These are phyloP conservation scores for Bufo gargarizans DNA, from an alignment of 2,113 vertebrate genomes.

Conservation along the genomic window DNA sequence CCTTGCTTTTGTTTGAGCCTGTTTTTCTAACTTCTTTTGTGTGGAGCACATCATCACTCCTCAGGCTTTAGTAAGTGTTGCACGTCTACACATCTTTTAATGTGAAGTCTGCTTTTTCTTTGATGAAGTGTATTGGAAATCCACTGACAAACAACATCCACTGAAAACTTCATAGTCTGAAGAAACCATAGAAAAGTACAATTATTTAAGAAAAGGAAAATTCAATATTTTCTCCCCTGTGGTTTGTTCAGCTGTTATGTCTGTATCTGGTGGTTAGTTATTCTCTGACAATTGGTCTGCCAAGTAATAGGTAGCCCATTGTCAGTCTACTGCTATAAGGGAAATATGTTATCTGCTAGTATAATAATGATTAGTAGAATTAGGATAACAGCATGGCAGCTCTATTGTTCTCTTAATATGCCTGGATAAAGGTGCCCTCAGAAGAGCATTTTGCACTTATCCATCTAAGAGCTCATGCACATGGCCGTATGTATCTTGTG, in stretches of 20 bases:
- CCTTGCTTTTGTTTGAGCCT: not conserved
- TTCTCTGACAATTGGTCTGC: not conserved
- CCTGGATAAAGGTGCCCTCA: no score
- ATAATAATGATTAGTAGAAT: no score
- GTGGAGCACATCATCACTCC: not conserved
- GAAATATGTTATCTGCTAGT: no score
- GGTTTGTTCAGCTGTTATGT: not conserved
- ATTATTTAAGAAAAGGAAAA: no score
- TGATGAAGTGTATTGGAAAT: not conserved
- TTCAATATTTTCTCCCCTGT: no score
- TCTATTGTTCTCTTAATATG: no score
- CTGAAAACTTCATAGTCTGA: not conserved
- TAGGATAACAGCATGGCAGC: no score
- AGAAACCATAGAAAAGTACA: no score
- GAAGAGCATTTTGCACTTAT: no score
- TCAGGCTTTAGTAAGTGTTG: not conserved
- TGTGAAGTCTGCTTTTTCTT: not conserved
- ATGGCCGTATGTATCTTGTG: no score
- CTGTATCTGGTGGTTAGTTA: not conserved
- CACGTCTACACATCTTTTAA: not conserved
- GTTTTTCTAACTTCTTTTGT: conserved; percentile 6
- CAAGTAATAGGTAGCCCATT: not conserved
- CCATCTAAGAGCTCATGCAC: no score
- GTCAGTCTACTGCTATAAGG: no score
- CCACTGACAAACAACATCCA: not conserved